Base-by-base conservation (phyloP, 2,888 invertebrate species). In the Chydorus sphaericus region DNA sequence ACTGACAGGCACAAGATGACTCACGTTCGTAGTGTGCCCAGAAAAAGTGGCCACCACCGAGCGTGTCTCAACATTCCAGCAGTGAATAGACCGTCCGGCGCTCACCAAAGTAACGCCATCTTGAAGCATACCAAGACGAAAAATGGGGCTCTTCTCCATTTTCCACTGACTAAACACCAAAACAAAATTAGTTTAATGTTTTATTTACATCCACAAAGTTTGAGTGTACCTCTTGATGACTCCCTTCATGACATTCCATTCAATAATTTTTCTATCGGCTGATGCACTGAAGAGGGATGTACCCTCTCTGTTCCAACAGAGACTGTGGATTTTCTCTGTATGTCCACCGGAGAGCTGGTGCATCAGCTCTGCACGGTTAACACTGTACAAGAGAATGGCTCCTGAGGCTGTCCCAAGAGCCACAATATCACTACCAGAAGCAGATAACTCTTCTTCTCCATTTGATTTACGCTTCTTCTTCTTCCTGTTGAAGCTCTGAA, bases 351-450 rank as follows among this genome's bases (percentile, higher is more conserved):
- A 69, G 64, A 83, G 68, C 20, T 75, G 72, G 31, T 71, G 76
- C 62, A 80, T 77, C 26, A 83, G 69, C 67, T 78, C 77, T 20
- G 78, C 81, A 67, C 79, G 78, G 3, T 76, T 69, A 28, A 83
- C 72, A 50, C 82, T 83, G 66, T 85, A 89, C 59, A 87, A 68
- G 31, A 84, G 71, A 54, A 89, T 72, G 60, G 77, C 76, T 53
- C 89, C 88, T 62, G 77, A 78, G 3, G 75, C 74, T 20, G 85
- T 85, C 51, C 88, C 88, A 66, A 89, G 71, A 1, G 79, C 83
- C 65, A 88, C 71, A 61, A 80, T 58, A 26, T 65, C 63, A 28
- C 65, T 60, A 23, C 64, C 63, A 50, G 60, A 60, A 5, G 62
- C 57, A 26, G 58, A 57, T 18, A 57, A 53, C 10, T 44, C 71